Conservation (phyloP, 2,888 invertebrate genomes). For the Prosapia bicincta region DNA sequence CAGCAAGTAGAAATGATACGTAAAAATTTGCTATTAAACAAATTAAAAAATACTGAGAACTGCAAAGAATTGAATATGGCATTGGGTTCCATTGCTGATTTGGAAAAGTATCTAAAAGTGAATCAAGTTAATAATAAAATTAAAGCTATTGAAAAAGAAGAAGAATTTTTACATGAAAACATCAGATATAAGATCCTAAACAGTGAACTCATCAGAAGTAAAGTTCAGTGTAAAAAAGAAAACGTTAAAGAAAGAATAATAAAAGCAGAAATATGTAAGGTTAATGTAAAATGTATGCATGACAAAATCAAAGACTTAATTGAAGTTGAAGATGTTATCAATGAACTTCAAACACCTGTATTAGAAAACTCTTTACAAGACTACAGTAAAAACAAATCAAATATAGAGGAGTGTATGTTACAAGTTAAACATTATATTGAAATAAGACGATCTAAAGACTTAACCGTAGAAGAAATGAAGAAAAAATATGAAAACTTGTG, state of each 20-base stretch:
- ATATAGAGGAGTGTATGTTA: background rate
- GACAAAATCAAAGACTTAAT: background rate
- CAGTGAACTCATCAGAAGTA: background rate
- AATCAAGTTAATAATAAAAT: background rate
- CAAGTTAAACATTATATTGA: background rate
- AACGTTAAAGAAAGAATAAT: background rate
- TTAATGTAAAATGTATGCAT: background rate
- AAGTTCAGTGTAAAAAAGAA: background rate
- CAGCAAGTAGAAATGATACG: background rate
- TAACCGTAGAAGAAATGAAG: background rate
- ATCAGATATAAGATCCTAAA: background rate
- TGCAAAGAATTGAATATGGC: background rate
- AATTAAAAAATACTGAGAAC: background rate
- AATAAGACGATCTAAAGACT: background rate
- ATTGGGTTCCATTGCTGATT: background rate
- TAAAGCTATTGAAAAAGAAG: background rate
- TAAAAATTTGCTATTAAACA: background rate
- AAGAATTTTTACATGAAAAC: background rate
- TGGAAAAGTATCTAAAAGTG: background rate
- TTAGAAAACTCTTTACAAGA: background rate
- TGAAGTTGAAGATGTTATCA: background rate
- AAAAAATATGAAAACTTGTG: background rate
- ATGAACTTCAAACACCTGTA: background rate
- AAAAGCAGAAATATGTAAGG: background rate
- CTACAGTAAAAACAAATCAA: background rate